phyloP scores from a whole-genome alignment of 2,888 invertebrate species.

The Strigamia crassipes region DNA sequence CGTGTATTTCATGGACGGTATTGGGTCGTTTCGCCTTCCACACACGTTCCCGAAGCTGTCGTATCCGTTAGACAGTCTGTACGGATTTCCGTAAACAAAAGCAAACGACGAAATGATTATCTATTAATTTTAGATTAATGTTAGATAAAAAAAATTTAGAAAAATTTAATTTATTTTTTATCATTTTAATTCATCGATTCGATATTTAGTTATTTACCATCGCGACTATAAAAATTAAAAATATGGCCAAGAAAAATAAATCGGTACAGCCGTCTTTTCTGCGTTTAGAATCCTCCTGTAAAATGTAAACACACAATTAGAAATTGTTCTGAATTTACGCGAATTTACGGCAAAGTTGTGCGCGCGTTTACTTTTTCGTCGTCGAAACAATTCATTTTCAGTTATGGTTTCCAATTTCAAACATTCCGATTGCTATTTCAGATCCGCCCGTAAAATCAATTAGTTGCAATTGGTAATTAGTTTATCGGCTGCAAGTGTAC shows the following conservation, averaged over 20 bases:
- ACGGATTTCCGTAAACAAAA: constrained; percentile 83
- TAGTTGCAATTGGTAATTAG: no score
- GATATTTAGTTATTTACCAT: constrained; percentile 88
- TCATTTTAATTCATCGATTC: no score
- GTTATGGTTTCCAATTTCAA: not conserved
- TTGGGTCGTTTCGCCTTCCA: constrained; percentile 78
- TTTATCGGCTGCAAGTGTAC: no score
- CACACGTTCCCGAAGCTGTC: constrained; percentile 95
- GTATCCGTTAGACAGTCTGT: constrained; percentile 84
- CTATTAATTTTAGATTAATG: no score
- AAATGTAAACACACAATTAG: no score
- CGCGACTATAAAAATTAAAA: constrained; percentile 78
- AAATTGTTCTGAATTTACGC: not conserved
- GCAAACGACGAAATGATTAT: constrained; percentile 70
- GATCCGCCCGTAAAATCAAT: no score
- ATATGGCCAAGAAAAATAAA: constrained; percentile 77
- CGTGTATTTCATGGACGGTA: constrained; percentile 69
- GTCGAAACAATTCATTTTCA: not conserved
- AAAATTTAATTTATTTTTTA: no score
- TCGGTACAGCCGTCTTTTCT: constrained; percentile 74
- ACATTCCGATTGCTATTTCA: no score
- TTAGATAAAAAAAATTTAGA: no score
- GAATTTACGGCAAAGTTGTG: no score
- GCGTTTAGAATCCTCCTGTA: not conserved
- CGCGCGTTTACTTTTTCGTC: not conserved